Base-by-base conservation (phyloP, 2,888 invertebrate species). In the Dolichopus griseipennis region DNA sequence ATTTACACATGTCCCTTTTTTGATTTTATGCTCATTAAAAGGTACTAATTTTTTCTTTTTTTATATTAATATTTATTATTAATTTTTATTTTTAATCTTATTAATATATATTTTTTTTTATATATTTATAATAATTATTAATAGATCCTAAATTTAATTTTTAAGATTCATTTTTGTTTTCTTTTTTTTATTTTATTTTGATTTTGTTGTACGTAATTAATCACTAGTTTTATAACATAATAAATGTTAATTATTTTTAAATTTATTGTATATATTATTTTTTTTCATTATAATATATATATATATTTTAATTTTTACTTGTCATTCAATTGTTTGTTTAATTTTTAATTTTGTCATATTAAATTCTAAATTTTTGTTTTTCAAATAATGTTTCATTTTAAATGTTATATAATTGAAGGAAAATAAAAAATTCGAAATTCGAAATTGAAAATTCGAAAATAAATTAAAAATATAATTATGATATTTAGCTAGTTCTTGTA, bases 1-100 rank as follows among this genome's bases (percentile, higher is more conserved):
- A 63, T 64, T 64, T 52, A 18, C 64, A n/a, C 64, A 64, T 64
- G 64, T 34, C 33, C 64, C n/a, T 64, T 64, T 64, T 64, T 64
- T 34, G 34, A 34, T 64, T 64, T 64, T 34, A n/a, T 64, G 64
- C 64, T 64, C 64, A 64, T 64, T 64, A 64, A 27, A 64, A 64
- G 64, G 64, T 64, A 64, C 64, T 64, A 62, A 52, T 52, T 52
- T 18, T 41, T 2, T 12, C 18, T 52, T 18, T 41, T 2, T 12
- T 41, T 15, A 37, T 12, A 62, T 61, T 21, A 21, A 61, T 62
- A 12, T 22, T 62, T 62, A 8, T 21, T 27, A 6, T 62, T 62
- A 62, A 12, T 62, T 22, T 62, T 62, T 62, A 22, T 62, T 22
- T 62, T 20, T 22, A 10, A 20, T 27, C 62, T 62, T 10, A 62